These are phyloP conservation scores for Phycodurus eques DNA, from an alignment of 2,113 vertebrate genomes.

Conservation along the genomic window DNA sequence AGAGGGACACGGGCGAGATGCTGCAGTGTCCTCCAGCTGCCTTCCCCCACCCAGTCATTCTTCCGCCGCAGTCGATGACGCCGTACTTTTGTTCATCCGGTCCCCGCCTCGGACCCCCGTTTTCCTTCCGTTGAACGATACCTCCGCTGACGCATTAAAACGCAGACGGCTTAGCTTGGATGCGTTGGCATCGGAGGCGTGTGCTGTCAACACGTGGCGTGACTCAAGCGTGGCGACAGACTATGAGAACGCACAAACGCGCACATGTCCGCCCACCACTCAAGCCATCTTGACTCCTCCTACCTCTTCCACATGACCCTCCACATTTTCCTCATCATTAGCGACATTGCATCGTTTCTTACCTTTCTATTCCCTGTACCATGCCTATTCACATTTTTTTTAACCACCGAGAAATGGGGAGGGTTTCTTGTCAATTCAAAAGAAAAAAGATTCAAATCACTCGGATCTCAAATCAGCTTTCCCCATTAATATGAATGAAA, in stretches of 20 bases:
- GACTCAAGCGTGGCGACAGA: not conserved
- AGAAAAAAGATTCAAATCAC: too few species aligned
- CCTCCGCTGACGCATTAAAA: not conserved
- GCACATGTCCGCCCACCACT: not conserved
- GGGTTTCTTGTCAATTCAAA: not conserved
- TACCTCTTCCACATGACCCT: not conserved
- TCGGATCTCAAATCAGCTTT: too few species aligned
- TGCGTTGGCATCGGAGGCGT: not conserved
- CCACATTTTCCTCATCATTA: not conserved
- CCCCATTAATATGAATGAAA: too few species aligned
- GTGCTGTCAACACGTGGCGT: not conserved
- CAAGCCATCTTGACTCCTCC: not conserved
- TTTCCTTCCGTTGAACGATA: not conserved
- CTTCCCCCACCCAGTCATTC: not conserved
- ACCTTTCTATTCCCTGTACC: not conserved
- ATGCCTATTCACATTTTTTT: not conserved
- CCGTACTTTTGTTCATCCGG: not conserved
- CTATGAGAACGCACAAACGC: not conserved
- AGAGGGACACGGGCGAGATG: not conserved
- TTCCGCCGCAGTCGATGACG: not conserved
- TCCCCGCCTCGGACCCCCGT: not conserved
- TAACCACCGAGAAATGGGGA: too few species aligned
- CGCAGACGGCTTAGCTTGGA: not conserved
- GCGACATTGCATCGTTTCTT: not conserved
- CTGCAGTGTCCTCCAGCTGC: constrained; percentile 10